Evolutionary conservation across 2,888 invertebrate genomes (phyloP), one percentile per base, ranked within the genome.

Genomic region (Mechanitis mazaeus): DNA sequence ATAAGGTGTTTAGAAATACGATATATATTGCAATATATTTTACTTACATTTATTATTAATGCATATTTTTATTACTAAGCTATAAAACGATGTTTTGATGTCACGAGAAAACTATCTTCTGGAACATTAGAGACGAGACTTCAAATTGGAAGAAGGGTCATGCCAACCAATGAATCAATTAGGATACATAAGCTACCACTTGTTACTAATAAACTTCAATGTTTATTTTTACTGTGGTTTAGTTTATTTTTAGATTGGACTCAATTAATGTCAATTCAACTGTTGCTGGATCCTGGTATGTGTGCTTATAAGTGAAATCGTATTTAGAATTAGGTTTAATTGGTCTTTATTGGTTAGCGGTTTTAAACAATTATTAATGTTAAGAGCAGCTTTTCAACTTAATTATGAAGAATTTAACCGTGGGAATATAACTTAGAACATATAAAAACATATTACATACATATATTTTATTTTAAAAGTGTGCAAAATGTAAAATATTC

Each of bases 181-280:
- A 66, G 50, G 56, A 62, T 62, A 55, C 60, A 61, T 64, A 66
- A 66, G 64, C 64, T 59, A 62, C 64, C 66, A 66, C 64, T 67
- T 65, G 59, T 56, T 61, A 35, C 53, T 61, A 67, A 67, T 67
- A 61, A 63, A 59, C 60, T 63, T 59, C 60, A 62, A 62, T 63
- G 60, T 64, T 63, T 64, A 67, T 61, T 64, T 67, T 67, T 65
- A 67, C 60, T 59, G 59, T 64, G 58, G 65, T 58, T 58, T 59
- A 4, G 55, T 69, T 78, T 87, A 87, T 87, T 84, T 87, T 82
- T 87, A 87, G 85, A 76, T 65, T 70, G 60, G 64, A 73, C 72
- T 83, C 85, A 87, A 88, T 87, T 87, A 88, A 84, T 83, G 80
- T 79, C 85, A 89, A 89, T 88, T 87, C 79, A 71, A 73, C 72